Evolutionary conservation across 2,888 invertebrate genomes (phyloP).

Genomic region (Lysandra bellargus): DNA sequence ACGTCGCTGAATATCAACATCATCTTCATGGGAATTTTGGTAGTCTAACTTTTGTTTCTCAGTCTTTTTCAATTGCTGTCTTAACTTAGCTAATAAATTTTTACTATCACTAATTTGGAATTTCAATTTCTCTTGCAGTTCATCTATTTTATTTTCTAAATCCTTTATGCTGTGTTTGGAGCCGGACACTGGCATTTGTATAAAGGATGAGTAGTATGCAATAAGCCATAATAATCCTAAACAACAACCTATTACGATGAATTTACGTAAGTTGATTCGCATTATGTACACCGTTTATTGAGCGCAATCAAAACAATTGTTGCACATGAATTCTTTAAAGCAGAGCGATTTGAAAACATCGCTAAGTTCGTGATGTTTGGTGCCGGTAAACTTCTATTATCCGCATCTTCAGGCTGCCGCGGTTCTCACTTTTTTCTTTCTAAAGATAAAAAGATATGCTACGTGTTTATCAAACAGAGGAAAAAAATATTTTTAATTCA

Average conservation of each 20-base stretch:
- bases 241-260: constrained; percentile 50
- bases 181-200: constrained; percentile 50
- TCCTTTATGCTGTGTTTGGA: constrained; percentile 44
- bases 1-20: constrained; percentile 43
- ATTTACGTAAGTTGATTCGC: constrained; percentile 65
- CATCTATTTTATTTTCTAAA: constrained; percentile 54
- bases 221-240: constrained; percentile 58
- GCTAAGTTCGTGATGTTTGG: constrained; percentile 7
- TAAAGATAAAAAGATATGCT: not conserved
- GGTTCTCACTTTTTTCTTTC: not conserved
- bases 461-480: not conserved
- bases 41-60: constrained; percentile 38
- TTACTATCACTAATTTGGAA: constrained; percentile 57
- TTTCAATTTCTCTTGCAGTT: constrained; percentile 54
- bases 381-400: not conserved
- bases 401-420: not conserved
- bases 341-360: constrained; percentile 18
- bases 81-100: constrained; percentile 54
- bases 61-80: constrained; percentile 49
- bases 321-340: not conserved
- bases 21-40: constrained; percentile 37
- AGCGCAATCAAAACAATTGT: constrained; percentile 20
- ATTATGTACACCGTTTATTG: constrained; percentile 50
- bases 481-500: not conserved
- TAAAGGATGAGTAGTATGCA: constrained; percentile 55